These are phyloP conservation scores for Phoronis australis DNA, from an alignment of 2,888 invertebrate genomes.

Conservation along the genomic window DNA sequence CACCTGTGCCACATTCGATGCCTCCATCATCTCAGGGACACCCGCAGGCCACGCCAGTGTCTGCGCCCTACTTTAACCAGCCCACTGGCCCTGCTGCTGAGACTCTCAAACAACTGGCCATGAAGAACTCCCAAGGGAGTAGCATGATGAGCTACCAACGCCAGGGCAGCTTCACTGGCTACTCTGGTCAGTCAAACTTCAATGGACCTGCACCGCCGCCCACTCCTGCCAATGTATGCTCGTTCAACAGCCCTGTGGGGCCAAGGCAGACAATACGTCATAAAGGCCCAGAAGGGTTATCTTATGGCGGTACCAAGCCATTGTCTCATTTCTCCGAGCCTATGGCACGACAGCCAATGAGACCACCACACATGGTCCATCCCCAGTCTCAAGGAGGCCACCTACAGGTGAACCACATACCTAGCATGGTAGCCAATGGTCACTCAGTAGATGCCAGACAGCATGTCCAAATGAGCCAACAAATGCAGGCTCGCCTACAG, in stretches of 20 bases:
- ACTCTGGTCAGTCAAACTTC: not conserved
- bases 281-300: constrained; percentile 7
- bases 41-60: too few species aligned
- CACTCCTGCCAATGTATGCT: too few species aligned
- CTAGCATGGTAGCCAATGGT: constrained; percentile 57
- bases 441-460: constrained; percentile 33
- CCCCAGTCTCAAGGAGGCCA: constrained; percentile 52
- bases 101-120: constrained; percentile 90
- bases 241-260: too few species aligned
- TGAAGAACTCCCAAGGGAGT: constrained; percentile 8
- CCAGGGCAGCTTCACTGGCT: not conserved
- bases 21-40: too few species aligned
- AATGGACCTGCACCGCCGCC: not conserved
- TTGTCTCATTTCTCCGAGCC: constrained; percentile 44
- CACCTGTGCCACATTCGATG: too few species aligned
- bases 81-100: constrained; percentile 95
- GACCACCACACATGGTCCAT: constrained; percentile 38
- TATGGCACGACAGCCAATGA: constrained; percentile 15
- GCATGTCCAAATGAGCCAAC: constrained; percentile 42
- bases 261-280: not conserved
- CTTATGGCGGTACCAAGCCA: constrained; percentile 41
- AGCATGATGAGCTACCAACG: constrained; percentile 3
- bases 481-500: constrained; percentile 63
- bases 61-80: too few species aligned
- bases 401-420: constrained; percentile 79